Base-by-base conservation (phyloP, 2,113 vertebrate species). In the Aegypius monachus region DNA sequence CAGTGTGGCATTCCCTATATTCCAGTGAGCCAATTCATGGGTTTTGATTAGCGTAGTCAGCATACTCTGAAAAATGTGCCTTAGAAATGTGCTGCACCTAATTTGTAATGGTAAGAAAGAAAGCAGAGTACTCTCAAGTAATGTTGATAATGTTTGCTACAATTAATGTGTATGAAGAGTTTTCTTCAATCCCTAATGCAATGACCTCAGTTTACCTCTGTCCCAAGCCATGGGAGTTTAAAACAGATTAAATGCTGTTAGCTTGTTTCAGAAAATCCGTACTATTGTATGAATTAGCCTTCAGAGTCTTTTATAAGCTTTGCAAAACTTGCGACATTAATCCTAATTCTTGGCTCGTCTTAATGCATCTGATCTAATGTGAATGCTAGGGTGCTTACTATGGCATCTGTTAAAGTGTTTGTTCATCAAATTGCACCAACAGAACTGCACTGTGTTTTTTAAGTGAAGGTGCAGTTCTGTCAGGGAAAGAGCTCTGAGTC, bases 241-340 rank as follows among this genome's bases (percentile, higher is more conserved):
- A 94, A 55, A 62, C 8, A 94, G 42, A 91, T 67, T 47, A 91
- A 94, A 53, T 72, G 56, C 9, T 42, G n/a, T 38, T 96, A 74
- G 20, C 13, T 74, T 87, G 4, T 59, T 96, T 87, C 34, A 70
- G 78, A 92, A 86, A 94, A 95, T 53, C 70, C 21, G 88, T 71
- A 50, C 47, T 68, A 40, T 92, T 93, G 29, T 82, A 52, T 20
- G n/a, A 88, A 78, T 47, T 43, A 32, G 25, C 42, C 53, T 59
- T 74, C 56, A 73, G 13, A 89, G 11, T n/a, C 43, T 86, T 94
- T 81, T 53, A 38, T 29, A 88, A 75, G 32, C 81, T 82, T 91
- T 72, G 47, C 38, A 90, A 58, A 83, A 65, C 56, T 84, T 88
- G 61, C 11, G 19, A 43, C 48, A 79, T 89, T 92, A 91, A 92